Evolutionary conservation across 2,888 invertebrate species (phyloP), one percentile per base, ranked within the genome.

Genomic region (Plebejus argus): DNA sequence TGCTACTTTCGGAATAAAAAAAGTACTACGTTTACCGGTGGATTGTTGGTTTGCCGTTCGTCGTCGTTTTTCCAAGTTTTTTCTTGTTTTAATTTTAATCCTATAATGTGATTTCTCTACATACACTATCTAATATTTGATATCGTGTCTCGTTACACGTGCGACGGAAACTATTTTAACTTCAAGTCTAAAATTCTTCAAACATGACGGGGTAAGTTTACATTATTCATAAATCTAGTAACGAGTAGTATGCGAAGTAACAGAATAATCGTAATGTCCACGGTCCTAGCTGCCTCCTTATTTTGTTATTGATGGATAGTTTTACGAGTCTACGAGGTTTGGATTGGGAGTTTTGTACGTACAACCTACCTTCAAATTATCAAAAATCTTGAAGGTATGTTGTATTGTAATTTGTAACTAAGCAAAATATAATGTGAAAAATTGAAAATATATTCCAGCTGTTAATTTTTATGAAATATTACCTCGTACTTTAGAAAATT

Each of bases 171-270:
- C 1, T n/a, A 23, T 23, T 66, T 15, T 4, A 33, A 61, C 20
- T 23, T 12, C n/a, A 10, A 23, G 61, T 10, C 20, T 18, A 53
- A 28, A 66, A 66, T 18, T 66, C 28, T 18, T 15, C 66, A 12
- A 66, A 66, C 15, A 66, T 66, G 66, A 18, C 66, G 28, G 66
- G 66, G 66, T 66, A 33, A 66, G 66, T 28, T 28, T 33, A 66
- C 28, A 28, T 28, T 8, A 23, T 15, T 15, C 10, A 61, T 12
- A 28, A 20, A 23, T 53, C 15, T 5, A 53, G 4, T 53, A 53
- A 18, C 15, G 49, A 15, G 2, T 45, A 45, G 5, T 49, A 28
- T 28, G 28, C 28, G 28, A 66, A 15, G 4, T 66, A 66, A 6
- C 66, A 15, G 28, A 5, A 66, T 4, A 66, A 28, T 15, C 28